Evolutionary conservation across 23 tunicate species (phyloP), one percentile per base, ranked within the genome.

Genomic region (Clavelina lepadiformis): DNA sequence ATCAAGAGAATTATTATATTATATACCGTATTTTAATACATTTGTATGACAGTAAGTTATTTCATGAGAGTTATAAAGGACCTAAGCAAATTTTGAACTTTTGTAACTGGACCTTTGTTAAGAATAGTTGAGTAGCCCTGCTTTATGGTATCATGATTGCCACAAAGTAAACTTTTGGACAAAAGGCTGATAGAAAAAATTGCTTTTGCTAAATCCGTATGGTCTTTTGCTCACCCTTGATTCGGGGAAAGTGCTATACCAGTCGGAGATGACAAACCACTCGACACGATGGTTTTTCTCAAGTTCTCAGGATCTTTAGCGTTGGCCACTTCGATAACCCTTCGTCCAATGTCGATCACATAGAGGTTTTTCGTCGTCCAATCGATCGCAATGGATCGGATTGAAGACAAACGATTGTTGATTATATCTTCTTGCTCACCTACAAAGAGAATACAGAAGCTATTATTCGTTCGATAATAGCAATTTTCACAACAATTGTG

Each of bases 361-460:
- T 84, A 84, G 22, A 84, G 51, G 67, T 84, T 84, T 41, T 59
- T 69, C 6, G 93, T 71, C 0, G 93, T 54, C 82, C 82, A 76
- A 56, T 84, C 93, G 52, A 67, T 60, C 3, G 83, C 78, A 38
- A 77, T 51, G 8, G 71, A 49, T 29, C 93, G 78, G 1, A 84
- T 45, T 5, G 53, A 51, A 15, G 50, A 50, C 1, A 84, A 41
- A 4, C 68, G 55, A 41, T 77, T 84, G 77, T 46, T 77, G 7
- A 84, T 51, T 4, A 84, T 44, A 35, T 84, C 93, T 44, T 77
- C 68, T 0, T 72, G 45, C 8, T 31, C 32, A 23, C 47, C 82
- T 76, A 63, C 25, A 45, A 33, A 8, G 59, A 53, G 23, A 53
- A n/a, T n/a, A 41, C 11, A 41, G 15, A 41, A 11, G 49, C 49